A percentile compares a stretch with the other conserved stretches of the same genome.
These are phyloP conservation scores for Scaptodrosophila latifasciaeformis DNA, from an alignment of 2,888 invertebrate genomes.

Conservation along the genomic window DNA sequence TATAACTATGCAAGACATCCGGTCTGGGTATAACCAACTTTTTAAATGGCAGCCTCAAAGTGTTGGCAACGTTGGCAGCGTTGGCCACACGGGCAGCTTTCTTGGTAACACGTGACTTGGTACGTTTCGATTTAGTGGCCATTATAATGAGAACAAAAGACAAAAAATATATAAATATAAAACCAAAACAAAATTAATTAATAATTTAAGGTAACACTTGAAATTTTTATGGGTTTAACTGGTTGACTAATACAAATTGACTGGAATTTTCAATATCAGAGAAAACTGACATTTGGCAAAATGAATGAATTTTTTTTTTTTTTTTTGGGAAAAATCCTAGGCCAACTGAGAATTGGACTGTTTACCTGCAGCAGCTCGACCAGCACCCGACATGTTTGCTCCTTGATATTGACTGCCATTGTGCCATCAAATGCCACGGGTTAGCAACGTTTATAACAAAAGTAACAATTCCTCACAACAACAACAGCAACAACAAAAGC, in stretches of 20 bases:
- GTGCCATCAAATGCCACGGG: conserved; percentile 37
- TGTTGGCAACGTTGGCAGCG: not conserved
- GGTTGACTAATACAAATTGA: too few species aligned
- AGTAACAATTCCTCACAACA: conserved; percentile 9
- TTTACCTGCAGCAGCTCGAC: conserved; percentile 33
- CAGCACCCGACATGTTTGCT: conserved; percentile 37
- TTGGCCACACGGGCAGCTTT: conserved; percentile 18
- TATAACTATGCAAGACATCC: conserved; percentile 64
- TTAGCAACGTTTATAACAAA: conserved; percentile 46
- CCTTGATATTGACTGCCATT: conserved; percentile 51
- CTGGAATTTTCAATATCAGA: too few species aligned
- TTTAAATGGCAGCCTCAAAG: conserved; percentile 17
- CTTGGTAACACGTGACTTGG: too few species aligned
- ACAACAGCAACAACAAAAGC: conserved; percentile 3
- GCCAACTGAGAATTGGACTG: conserved; percentile 44
- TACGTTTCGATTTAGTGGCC: conserved; percentile 32
- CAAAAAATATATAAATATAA: not conserved
- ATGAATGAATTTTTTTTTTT: too few species aligned
- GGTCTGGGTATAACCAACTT: conserved; percentile 57
- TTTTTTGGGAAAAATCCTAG: too few species aligned
- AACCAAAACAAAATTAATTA: conserved; percentile 6
- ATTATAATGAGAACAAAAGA: not conserved
- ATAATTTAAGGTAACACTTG: conserved; percentile 20
- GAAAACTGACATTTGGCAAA: conserved; percentile 7
- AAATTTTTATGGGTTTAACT: not conserved